Percentiles rank a stretch among this genome's conserved stretches.
Evolutionary conservation across 2,888 invertebrate species (phyloP).

Genomic region (Eupithecia centaureata): DNA sequence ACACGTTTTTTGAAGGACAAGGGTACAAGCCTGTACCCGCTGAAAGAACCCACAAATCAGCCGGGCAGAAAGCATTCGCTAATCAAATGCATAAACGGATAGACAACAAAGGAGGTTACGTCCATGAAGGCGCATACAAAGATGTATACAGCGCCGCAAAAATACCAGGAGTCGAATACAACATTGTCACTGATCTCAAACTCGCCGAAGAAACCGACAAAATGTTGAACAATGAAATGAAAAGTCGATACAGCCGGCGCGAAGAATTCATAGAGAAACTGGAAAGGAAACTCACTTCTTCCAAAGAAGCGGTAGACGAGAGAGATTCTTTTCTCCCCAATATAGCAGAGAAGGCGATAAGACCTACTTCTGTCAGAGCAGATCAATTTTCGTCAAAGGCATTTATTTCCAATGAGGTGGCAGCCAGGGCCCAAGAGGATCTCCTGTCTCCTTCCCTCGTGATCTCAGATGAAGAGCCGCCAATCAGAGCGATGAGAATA

Average conservation of each 20-base stretch:
- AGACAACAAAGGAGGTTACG: constrained; percentile 80
- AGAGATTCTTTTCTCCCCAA: constrained; percentile 40
- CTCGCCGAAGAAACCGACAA: constrained; percentile 79
- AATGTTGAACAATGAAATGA: constrained; percentile 75
- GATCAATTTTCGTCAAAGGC: constrained; percentile 74
- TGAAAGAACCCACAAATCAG: constrained; percentile 75
- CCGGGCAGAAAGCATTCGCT: constrained; percentile 78
- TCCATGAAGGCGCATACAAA: constrained; percentile 78
- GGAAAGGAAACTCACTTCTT: constrained; percentile 68
- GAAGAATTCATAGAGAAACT: constrained; percentile 71
- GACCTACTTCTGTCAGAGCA: constrained; percentile 68
- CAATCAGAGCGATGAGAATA: constrained; percentile 67
- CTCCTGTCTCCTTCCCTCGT: constrained; percentile 59
- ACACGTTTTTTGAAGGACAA: constrained; percentile 65
- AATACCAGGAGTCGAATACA: constrained; percentile 76
- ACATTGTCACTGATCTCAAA: constrained; percentile 77
- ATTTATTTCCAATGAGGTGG: constrained; percentile 72
- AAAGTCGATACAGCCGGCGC: constrained; percentile 68
- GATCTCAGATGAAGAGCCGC: constrained; percentile 69
- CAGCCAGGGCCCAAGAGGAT: constrained; percentile 63
- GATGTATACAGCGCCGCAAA: constrained; percentile 78
- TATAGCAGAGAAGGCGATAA: constrained; percentile 62
- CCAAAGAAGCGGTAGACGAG: constrained; percentile 70
- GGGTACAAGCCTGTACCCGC: constrained; percentile 71
- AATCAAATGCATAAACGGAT: constrained; percentile 81